Conservation (phyloP, 2,113 vertebrate genomes). For the Siniperca knerii region DNA sequence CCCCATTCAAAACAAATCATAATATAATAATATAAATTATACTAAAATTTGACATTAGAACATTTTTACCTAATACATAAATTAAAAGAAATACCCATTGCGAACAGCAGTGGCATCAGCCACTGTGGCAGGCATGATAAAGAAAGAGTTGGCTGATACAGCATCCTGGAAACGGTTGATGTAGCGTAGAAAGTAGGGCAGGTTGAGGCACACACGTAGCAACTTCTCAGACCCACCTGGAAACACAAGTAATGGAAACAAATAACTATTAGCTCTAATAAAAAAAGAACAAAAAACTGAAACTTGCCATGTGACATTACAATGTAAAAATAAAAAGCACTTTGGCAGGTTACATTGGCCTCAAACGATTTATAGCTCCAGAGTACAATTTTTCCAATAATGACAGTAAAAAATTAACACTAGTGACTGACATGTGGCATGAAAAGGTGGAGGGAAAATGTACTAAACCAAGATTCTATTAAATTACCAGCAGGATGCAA, state of each 20-base stretch:
- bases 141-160: conserved; percentile 97
- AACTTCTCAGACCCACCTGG: conserved; percentile 97
- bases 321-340: neutral
- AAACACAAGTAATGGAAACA: neutral
- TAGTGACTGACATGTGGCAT: neutral
- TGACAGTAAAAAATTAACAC: neutral
- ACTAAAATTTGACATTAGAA: neutral
- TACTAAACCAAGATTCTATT: neutral
- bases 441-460: neutral
- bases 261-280: neutral
- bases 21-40: neutral
- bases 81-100: conserved; percentile 88
- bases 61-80: neutral
- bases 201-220: conserved; percentile 96
- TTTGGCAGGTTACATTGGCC: neutral
- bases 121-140: conserved; percentile 99
- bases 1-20: neutral
- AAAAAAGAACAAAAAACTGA: neutral
- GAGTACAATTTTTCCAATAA: neutral
- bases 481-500: neutral
- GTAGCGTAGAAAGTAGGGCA: conserved; percentile 97
- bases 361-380: neutral
- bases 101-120: conserved; percentile 98
- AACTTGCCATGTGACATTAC: neutral
- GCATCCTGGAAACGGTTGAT: conserved; percentile 99